Evolutionary conservation across 2,888 invertebrate species (phyloP).

Genomic region (Epistrophe eligans): DNA sequence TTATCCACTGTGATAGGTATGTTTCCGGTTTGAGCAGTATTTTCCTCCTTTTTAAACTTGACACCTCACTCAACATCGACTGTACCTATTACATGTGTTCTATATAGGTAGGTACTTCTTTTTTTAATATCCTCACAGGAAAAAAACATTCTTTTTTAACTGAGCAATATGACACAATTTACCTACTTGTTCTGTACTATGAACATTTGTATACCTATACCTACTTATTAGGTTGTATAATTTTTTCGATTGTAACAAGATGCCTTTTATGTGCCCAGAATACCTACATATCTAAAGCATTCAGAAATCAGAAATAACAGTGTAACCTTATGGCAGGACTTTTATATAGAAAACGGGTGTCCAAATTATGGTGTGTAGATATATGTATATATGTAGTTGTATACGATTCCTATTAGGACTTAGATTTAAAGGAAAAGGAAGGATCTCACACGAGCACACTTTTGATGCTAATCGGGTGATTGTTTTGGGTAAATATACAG

Average conservation of each 20-base stretch:
- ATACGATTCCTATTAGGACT: background rate
- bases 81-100: slow-evolving; percentile 13
- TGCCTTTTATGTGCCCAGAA: slow-evolving; percentile 62
- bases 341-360: slow-evolving; percentile 50
- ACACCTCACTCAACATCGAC: slow-evolving; percentile 56
- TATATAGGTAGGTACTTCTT: slow-evolving; percentile 15
- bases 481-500: slow-evolving; percentile 76
- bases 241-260: slow-evolving; percentile 63
- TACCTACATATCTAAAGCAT: background rate
- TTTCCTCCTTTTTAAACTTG: slow-evolving; percentile 53
- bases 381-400: background rate
- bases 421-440: background rate
- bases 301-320: slow-evolving; percentile 65
- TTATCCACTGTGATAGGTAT: slow-evolving; percentile 23
- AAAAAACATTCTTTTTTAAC: slow-evolving; percentile 49
- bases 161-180: slow-evolving; percentile 68
- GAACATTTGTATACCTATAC: slow-evolving; percentile 12
- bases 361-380: slow-evolving; percentile 53
- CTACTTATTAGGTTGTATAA: slow-evolving; percentile 62
- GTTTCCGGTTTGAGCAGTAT: slow-evolving; percentile 65
- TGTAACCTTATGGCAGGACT: slow-evolving; percentile 71
- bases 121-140: slow-evolving; percentile 53
- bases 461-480: slow-evolving; percentile 76
- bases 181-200: background rate
- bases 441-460: slow-evolving; percentile 72